Base-by-base conservation (phyloP, 1,140 invertebrate species). In the Hycleus phaleratus region DNA sequence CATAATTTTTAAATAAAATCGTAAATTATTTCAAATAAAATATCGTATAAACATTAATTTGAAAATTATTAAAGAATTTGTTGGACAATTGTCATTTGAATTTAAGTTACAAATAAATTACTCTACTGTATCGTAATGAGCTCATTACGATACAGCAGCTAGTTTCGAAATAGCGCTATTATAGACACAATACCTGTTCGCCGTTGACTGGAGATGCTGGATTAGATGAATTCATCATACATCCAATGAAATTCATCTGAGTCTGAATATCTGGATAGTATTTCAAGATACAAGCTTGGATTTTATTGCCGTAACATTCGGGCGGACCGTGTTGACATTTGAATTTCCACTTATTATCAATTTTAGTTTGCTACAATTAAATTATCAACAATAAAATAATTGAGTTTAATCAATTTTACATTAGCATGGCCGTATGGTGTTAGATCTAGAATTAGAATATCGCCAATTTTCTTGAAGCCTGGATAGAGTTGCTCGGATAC, bases 231-330 rank as follows among this genome's bases (percentile, higher is more conserved):
- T 26, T 25, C 44, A 46, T 32, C 3, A 38, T 46, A 45, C 52
- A 54, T 12, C 38, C 38, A 44, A 54, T 38, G 46, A 54, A 54
- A 11, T 54, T 26, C 32, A 38, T 45, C 11, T 25, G 54, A 10
- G 26, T 56, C 42, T 39, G 2, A 1, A 4, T 44, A 3, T 6
- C 5, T n/a, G 47, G 40, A 8, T 49, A 44, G 3, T 9, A 78
- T 68, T 18, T 2, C 4, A 85, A 71, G 11, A 75, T 79, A 56
- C 84, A 85, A 8, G 79, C 77, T 57, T 85, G 82, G 10, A 79
- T 69, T 47, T 75, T 78, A 67, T 85, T 85, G 1, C 82, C 82
- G 12, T 74, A 68, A 55, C 84, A 86, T 60, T 86, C 84, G 0
- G 51, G 53, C 0, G 77, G 70, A 0, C 84, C 85, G 58, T 86